Evolutionary conservation across 2,888 invertebrate genomes (phyloP), one percentile per base, ranked within the genome.

Genomic region (Spisula subtruncata): DNA sequence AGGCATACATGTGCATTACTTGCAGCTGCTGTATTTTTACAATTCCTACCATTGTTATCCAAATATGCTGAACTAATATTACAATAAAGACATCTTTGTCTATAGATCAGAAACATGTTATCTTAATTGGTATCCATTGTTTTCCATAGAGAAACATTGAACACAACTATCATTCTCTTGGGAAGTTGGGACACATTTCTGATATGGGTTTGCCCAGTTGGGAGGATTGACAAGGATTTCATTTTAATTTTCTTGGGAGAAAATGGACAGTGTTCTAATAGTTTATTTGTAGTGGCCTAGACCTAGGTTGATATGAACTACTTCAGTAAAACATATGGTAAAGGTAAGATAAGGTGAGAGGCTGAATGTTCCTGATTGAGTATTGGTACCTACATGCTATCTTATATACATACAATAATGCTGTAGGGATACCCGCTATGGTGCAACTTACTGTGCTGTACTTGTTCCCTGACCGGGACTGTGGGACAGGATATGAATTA

Each of bases 281-380:
- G n/a, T 66, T 66, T 0, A 66, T n/a, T 66, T 25, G 60, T n/a
- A n/a, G n/a, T 66, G 60, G 60, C 75, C 35, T 75, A 14, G 29
- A 18, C 75, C 32, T 75, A 4, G 29, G 18, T 25, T 75, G 35
- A 35, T 75, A 32, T 32, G 75, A 75, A 75, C 35, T 75, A 5
- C 35, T 35, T 5, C 35, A 75, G 60, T 75, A 75, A 32, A 75
- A 75, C 75, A 75, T 75, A 75, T 75, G 75, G 75, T 75, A 32
- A 75, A 75, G 75, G 60, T 66, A 66, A 66, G 60, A 66, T 66
- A 66, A 66, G 60, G 60, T 66, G 60, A 66, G 60, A 66, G 60
- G 25, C 25, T 66, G 60, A 66, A 8, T 66, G 6, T n/a, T n/a
- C 60, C 60, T 66, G 25, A 66, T 66, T 66, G 60, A 66, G 10